Evolutionary conservation across 2,797 vertebrate species (phyloP).

Genomic region (Ctenopoma kingsleyae): DNA sequence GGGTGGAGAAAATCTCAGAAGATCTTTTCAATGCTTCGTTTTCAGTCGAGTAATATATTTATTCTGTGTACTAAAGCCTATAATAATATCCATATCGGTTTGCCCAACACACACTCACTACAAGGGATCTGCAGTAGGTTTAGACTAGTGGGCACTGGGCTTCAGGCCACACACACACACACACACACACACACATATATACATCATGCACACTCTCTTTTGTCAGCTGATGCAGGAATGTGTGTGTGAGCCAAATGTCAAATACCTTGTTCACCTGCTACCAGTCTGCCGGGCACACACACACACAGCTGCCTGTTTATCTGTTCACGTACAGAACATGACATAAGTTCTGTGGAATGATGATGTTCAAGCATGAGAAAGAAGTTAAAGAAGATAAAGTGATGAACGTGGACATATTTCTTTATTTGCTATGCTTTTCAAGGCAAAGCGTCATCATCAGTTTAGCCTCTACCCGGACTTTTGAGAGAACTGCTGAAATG

Average conservation of each 20-base stretch:
- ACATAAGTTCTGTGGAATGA: neutral
- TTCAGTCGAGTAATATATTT: no score
- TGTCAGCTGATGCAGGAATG: constrained; percentile 78
- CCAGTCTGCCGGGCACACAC: constrained; percentile 27
- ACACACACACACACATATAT: constrained; percentile 27
- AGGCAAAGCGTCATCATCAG: neutral
- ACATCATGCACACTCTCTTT: constrained; percentile 38
- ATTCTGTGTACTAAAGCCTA: no score
- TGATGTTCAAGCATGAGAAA: neutral
- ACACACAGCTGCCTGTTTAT: constrained; percentile 26
- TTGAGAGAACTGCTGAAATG: constrained; percentile 8
- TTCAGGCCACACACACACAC: constrained; percentile 18
- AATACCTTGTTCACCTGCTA: constrained; percentile 74
- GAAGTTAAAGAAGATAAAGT: neutral
- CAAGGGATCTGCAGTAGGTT: constrained; percentile 3
- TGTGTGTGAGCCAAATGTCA: constrained; percentile 66
- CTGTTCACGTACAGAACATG: constrained; percentile 27
- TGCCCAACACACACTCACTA: neutral
- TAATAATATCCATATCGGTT: neutral
- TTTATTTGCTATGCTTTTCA: neutral
- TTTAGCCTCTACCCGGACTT: neutral
- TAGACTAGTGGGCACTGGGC: constrained; percentile 8
- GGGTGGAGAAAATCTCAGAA: neutral
- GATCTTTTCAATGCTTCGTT: neutral
- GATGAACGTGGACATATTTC: no score